Base-by-base conservation (phyloP, 2,113 vertebrate genomes). In the Delphinus delphis region DNA sequence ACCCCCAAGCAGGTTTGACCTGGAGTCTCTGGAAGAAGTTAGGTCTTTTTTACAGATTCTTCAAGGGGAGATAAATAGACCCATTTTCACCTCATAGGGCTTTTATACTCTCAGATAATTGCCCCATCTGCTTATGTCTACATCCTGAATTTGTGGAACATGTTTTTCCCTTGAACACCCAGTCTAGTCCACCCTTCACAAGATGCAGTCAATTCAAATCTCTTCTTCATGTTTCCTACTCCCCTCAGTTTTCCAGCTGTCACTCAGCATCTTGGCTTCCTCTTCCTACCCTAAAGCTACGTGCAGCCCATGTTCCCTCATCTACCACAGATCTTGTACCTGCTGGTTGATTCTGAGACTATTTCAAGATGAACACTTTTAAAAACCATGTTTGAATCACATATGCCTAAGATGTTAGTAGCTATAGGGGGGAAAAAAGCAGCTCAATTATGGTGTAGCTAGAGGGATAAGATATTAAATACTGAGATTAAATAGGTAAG, bases 51-150 rank as follows among this genome's bases (percentile, higher is more conserved):
- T 31, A 23, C 3, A 76, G 33, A 25, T 38, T 86, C 53, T 81
- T 86, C 23, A 11, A 6, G 67, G 3, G 28, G 23, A 47, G 79
- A 26, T 26, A 36, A 47, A 26, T 4, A 62, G 33, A 67, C 20
- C 33, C 1, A 0, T 10, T 38, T 38, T 9, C 7, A 9, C 6
- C 8, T 5, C 1, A 20, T 6, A 9, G 18, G 65, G 79, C 15
- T 38, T 71, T 87, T 23, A 11, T 6, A 9, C 20, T 36, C 77
- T 50, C 23, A 17, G 33, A 47, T 41, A 74, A 87, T 8, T 25
- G 23, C 21, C 50, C 33, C 6, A 47, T 62, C 25, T 38, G 79
- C 41, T 70, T 71, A n/a, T 14, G 18, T 90, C 91, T 50, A 55
- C 23, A 73, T 44, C 5, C 68, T 89, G 18, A 82, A 55, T 33